phyloP scores from a whole-genome alignment of 2,888 invertebrate species.

The Melanostoma mellinum region DNA sequence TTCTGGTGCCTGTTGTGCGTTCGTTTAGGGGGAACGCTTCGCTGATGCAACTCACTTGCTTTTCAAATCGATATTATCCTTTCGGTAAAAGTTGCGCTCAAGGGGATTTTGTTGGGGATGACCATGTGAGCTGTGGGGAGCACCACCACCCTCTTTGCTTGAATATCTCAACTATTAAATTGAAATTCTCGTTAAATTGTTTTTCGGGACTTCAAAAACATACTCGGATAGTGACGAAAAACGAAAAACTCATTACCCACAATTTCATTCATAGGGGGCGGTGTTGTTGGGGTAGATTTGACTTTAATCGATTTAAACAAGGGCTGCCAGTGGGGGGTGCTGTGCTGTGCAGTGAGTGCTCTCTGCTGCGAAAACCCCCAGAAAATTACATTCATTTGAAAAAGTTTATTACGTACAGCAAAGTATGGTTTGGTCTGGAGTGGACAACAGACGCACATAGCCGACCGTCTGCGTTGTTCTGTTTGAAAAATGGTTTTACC shows the following conservation, averaged over 20 bases:
- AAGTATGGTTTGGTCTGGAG: not conserved
- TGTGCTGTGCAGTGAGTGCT: not conserved
- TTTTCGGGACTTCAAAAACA: conserved; percentile 30
- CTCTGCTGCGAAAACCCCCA: conserved; percentile 4
- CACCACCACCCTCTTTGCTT: too few relatives aligned
- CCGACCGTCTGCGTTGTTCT: conserved; percentile 29
- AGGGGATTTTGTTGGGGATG: not conserved
- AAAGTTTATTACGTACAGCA: conserved; percentile 6
- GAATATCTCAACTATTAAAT: conserved; percentile 36
- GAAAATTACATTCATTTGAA: conserved; percentile 19
- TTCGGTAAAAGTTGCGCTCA: conserved; percentile 25
- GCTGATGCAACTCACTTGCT: conserved; percentile 50
- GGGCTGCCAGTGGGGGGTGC: not conserved
- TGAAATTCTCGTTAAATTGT: conserved; percentile 52
- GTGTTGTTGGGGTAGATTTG: conserved; percentile 3
- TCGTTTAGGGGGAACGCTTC: not conserved
- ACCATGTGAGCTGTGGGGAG: not conserved
- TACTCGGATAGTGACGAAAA: conserved; percentile 27
- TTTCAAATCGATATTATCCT: conserved; percentile 46
- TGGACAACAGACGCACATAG: conserved; percentile 32
- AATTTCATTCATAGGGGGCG: conserved; percentile 11
- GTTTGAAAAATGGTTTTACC: conserved; percentile 57
- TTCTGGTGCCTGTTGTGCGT: not conserved
- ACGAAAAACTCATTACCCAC: conserved; percentile 61
- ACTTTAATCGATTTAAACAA: conserved; percentile 16